Conservation (phyloP, 2,113 vertebrate species). For the Chlorocebus sabaeus region DNA sequence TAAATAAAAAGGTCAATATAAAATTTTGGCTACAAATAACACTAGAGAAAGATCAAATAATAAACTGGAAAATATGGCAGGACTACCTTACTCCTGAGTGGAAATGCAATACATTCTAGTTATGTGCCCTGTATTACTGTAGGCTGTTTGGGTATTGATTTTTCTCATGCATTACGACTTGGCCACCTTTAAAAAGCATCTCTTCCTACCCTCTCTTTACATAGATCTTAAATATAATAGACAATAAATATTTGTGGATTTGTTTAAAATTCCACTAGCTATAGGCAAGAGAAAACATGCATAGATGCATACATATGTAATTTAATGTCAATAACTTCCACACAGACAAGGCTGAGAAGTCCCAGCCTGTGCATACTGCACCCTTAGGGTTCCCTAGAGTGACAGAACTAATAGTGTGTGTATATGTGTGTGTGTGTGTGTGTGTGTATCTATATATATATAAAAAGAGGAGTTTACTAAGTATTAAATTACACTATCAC, state of each 20-base stretch:
- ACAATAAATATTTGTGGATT: conserved; percentile 3
- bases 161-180: conserved; percentile 8
- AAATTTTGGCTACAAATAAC: not conserved
- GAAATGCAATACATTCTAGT: not conserved
- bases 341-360: not conserved
- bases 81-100: not conserved
- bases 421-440: too few species aligned
- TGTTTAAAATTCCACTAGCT: conserved; percentile 27
- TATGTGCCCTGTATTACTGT: not conserved
- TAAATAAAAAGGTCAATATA: not conserved
- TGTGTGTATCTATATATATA: too few species aligned
- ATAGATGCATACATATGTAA: not conserved
- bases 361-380: not conserved
- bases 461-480: too few species aligned
- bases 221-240: not conserved
- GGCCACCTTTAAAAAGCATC: not conserved
- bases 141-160: not conserved
- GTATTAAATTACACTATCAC: too few species aligned
- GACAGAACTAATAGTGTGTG: too few species aligned
- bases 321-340: not conserved
- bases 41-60: conserved; percentile 13
- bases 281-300: not conserved
- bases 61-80: not conserved
- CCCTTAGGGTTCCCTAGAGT: too few species aligned
- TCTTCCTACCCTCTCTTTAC: not conserved